Evolutionary conservation across 2,797 vertebrate genomes (phyloP), one percentile per base, ranked within the genome.

Genomic region (Mus minutoides): DNA sequence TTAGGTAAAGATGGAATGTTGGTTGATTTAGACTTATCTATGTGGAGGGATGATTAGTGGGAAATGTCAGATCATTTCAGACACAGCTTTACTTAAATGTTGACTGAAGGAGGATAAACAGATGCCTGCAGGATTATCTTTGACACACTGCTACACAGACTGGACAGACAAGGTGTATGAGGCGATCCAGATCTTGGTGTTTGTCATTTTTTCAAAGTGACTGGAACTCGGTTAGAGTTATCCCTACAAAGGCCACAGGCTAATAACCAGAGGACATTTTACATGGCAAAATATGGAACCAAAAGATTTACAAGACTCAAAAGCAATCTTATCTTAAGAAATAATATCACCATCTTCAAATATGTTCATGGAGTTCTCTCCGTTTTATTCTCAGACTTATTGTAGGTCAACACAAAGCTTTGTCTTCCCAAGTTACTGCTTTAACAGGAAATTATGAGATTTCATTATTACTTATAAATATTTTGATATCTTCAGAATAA

Each of bases 251-350:
- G 21, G 94, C 37, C 46, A 37, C n/a, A 13, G 29, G 31, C 17
- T 88, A 92, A 54, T 29, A 88, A 12, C 60, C 9, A 54, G 49
- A 88, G 34, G 26, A 91, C 73, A 86, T 37, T 64, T 1, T 17
- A 52, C 58, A 16, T 11, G 90, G 56, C 29, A 96, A 95, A 94
- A 90, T 56, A 46, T 46, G n/a, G 24, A 82, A 16, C 49, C 0
- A n/a, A 46, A 52, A 84, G 37, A 77, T 93, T 94, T 88, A 73
- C 6, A 87, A 75, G 12, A 2, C 91, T 96, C 79, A 89, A 67
- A 93, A 91, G 49, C n/a, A 56, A 31, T 85, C 2, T 92, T 78
- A 43, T 73, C 1, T 90, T 69, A 93, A 78, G 26, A 93, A 90
- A 85, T 40, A 11, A 75, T 75, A 37, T 22, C 40, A 79, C 7